These are phyloP conservation scores for Rhynchophorus ferrugineus DNA, from an alignment of 1,140 invertebrate genomes.

Conservation along the genomic window DNA sequence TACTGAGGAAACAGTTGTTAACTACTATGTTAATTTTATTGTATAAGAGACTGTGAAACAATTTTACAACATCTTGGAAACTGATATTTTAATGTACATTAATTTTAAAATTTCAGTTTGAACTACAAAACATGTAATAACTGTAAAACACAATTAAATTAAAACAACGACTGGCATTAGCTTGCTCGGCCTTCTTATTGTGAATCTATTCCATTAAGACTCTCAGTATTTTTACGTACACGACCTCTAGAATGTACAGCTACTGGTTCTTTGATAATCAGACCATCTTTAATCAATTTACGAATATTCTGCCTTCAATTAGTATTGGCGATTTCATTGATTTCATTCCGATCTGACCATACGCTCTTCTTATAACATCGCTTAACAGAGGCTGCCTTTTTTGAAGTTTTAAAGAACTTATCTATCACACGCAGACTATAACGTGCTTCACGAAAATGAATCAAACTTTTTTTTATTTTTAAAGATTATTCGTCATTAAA, in stretches of 20 bases:
- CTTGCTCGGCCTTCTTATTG: constrained; percentile 99
- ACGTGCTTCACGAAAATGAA: constrained; percentile 19
- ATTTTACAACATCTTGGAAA: too few relatives aligned
- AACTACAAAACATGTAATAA: too few relatives aligned
- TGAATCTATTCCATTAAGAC: constrained; percentile 99
- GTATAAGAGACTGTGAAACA: too few relatives aligned
- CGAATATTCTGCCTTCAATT: constrained; percentile 98
- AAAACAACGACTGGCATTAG: constrained; percentile 96
- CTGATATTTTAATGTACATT: too few relatives aligned
- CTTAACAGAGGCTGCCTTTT: constrained; percentile 96
- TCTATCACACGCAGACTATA: constrained; percentile 15
- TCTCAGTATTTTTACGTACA: constrained; percentile 94
- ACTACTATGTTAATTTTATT: too few relatives aligned
- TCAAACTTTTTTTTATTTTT: too few relatives aligned
- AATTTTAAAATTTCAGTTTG: too few relatives aligned
- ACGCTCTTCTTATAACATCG: constrained; percentile 99
- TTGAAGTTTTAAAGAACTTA: constrained; percentile 75
- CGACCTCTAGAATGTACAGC: constrained; percentile 96
- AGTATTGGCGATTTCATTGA: constrained; percentile 98
- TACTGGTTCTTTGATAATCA: constrained; percentile 99
- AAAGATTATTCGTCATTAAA: too few relatives aligned
- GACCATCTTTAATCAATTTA: constrained; percentile 98
- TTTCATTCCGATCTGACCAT: constrained; percentile 99
- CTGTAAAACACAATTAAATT: too few relatives aligned
- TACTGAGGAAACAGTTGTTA: too few relatives aligned